Evolutionary conservation across 1,140 invertebrate species (phyloP).

Genomic region (Pseudobourletiella spinata): DNA sequence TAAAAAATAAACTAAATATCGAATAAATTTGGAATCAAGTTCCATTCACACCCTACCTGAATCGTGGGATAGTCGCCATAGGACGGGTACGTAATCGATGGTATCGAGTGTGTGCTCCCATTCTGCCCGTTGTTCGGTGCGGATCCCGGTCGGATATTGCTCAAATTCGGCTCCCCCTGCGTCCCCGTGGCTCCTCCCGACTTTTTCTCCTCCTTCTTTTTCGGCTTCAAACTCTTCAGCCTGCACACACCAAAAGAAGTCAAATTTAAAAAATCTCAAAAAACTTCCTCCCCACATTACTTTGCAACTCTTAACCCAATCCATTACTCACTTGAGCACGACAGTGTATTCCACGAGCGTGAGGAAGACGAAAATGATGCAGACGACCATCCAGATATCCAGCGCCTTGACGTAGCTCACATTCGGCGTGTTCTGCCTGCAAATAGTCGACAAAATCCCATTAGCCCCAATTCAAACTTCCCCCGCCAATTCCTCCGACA

Average conservation of each 20-base stretch:
- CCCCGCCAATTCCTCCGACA: no score
- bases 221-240: constrained; percentile 21
- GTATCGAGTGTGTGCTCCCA: constrained; percentile 17
- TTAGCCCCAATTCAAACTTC: no score
- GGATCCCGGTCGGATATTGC: no score
- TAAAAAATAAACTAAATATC: no score
- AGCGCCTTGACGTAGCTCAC: constrained; percentile 57
- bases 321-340: constrained; percentile 42
- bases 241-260: background rate
- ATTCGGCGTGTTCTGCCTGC: constrained; percentile 49
- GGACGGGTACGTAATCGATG: constrained; percentile 15
- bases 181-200: no score
- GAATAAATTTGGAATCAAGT: no score
- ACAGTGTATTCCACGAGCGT: constrained; percentile 62
- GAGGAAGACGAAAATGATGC: constrained; percentile 61
- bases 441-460: no score
- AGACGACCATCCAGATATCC: constrained; percentile 62
- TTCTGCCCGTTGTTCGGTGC: constrained; percentile 11
- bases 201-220: constrained; percentile 4
- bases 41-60: no score
- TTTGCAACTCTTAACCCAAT: background rate
- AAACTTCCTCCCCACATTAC: background rate
- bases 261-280: background rate
- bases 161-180: no score
- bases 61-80: constrained; percentile 26